Evolutionary conservation across 1,140 invertebrate genomes (phyloP).

Genomic region (Drosophila trapezifrons): DNA sequence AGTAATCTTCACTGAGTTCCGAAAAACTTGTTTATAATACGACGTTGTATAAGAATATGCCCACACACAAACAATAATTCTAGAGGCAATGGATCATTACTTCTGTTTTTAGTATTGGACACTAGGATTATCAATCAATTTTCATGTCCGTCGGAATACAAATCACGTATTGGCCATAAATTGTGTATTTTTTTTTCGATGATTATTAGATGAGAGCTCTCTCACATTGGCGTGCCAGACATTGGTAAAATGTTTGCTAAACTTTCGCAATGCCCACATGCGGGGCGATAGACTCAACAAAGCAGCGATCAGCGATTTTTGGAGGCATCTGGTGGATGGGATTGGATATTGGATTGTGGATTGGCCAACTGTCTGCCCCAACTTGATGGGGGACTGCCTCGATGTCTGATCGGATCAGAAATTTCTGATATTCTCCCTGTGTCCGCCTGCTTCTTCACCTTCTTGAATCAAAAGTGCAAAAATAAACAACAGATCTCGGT

Average conservation of each 20-base stretch:
- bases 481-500: constrained; percentile 66
- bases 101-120: constrained; percentile 13
- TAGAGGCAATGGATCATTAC: constrained; percentile 26
- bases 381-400: constrained; percentile 37
- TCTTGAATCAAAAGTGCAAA: constrained; percentile 70
- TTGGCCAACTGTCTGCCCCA: constrained; percentile 47
- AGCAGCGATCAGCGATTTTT: constrained; percentile 42
- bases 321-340: constrained; percentile 48
- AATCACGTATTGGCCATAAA: constrained; percentile 53
- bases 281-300: constrained; percentile 40
- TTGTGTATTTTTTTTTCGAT: constrained; percentile 7
- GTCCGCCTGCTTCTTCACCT: constrained; percentile 36
- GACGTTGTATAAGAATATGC: background rate
- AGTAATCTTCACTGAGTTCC: background rate
- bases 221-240: constrained; percentile 38
- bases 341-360: constrained; percentile 10
- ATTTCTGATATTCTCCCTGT: constrained; percentile 40
- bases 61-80: background rate
- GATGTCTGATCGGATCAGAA: constrained; percentile 68
- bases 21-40: constrained; percentile 19
- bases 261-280: constrained; percentile 52
- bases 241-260: constrained; percentile 56
- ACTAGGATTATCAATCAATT: constrained; percentile 47
- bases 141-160: constrained; percentile 19
- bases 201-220: constrained; percentile 29